Evolutionary conservation across 1,140 invertebrate genomes (phyloP).

Genomic region (Marisa cornuarietis): DNA sequence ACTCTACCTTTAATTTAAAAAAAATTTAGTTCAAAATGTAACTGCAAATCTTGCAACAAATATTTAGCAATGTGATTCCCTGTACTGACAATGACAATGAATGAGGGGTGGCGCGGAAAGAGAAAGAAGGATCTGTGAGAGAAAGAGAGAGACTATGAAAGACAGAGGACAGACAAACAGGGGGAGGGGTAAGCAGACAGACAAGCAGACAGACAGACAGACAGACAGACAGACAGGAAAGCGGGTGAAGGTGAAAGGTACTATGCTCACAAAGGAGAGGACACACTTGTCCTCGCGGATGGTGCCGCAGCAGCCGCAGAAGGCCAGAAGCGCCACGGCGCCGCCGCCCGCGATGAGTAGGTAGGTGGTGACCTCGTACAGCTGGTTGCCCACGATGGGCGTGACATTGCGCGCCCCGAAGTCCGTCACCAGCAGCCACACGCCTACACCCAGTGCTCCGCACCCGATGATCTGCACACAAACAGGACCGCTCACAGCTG

Average conservation of each 20-base stretch:
- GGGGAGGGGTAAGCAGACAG: background rate
- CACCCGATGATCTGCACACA: constrained; percentile 52
- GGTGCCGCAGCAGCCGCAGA: constrained; percentile 62
- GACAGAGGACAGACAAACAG: too few relatives aligned
- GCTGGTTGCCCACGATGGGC: constrained; percentile 50
- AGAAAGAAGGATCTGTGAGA: background rate
- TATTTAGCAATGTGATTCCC: too few relatives aligned
- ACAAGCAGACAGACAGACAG: background rate
- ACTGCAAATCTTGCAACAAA: too few relatives aligned
- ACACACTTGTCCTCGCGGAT: constrained; percentile 62
- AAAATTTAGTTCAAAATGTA: too few relatives aligned
- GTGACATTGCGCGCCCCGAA: constrained; percentile 59
- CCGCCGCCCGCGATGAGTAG: constrained; percentile 58
- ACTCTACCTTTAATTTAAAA: too few relatives aligned
- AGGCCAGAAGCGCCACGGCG: constrained; percentile 55
- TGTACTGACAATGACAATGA: background rate
- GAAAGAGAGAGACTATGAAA: background rate
- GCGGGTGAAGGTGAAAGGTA: background rate
- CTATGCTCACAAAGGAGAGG: constrained; percentile 59
- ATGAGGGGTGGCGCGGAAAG: background rate
- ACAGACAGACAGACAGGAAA: background rate
- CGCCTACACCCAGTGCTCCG: constrained; percentile 55
- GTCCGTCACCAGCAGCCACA: constrained; percentile 60
- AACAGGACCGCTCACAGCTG: background rate
- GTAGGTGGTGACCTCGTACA: constrained; percentile 60